Evolutionary conservation across 2,113 vertebrate species (phyloP).

Genomic region (Agelaius phoeniceus): DNA sequence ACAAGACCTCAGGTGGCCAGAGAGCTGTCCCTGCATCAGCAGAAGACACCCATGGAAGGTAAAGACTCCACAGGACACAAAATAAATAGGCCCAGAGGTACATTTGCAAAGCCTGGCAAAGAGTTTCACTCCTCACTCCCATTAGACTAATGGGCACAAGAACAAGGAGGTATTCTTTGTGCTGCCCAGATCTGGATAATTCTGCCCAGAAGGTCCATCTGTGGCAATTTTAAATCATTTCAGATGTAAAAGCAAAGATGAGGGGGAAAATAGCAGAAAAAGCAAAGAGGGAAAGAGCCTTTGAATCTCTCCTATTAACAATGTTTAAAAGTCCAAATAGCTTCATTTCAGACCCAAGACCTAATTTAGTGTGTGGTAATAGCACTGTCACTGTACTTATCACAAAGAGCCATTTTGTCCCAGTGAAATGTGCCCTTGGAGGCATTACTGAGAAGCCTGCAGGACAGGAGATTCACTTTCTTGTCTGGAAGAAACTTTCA

Average conservation of each 20-base stretch:
- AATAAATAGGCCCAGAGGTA: not conserved
- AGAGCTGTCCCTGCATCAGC: not conserved
- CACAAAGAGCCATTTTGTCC: not conserved
- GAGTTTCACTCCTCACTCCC: not conserved
- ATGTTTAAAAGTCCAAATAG: not conserved
- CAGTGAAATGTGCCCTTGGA: not conserved
- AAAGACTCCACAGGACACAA: not conserved
- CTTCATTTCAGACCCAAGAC: not conserved
- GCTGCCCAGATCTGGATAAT: not conserved
- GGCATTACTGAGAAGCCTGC: not conserved
- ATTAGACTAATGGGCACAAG: not conserved
- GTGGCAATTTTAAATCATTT: not conserved
- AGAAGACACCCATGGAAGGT: fast-evolving
- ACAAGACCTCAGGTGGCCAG: fast-evolving
- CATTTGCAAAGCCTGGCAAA: not conserved
- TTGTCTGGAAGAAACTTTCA: not conserved
- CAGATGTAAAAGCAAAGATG: not conserved
- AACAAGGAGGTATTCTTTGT: not conserved
- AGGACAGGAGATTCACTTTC: not conserved
- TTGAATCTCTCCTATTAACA: not conserved
- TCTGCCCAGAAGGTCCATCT: not conserved
- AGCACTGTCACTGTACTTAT: not conserved
- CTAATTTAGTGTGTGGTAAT: not conserved
- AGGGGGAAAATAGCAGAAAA: not conserved
- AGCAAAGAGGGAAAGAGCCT: not conserved